These are phyloP conservation scores for Platycercus adscitus DNA, from an alignment of 2,113 vertebrate species.

Conservation along the genomic window DNA sequence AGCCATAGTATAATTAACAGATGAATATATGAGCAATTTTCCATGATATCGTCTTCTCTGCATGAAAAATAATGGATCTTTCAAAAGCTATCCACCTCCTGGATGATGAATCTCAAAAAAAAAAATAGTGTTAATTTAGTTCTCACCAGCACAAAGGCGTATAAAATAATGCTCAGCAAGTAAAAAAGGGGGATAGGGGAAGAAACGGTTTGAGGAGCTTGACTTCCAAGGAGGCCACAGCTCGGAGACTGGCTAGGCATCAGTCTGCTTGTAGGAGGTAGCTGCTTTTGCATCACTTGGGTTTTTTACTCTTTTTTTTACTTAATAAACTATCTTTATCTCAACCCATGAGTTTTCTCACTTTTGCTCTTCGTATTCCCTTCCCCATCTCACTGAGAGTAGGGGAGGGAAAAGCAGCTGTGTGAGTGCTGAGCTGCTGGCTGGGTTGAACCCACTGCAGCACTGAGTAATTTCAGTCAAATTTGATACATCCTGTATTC, in stretches of 20 bases:
- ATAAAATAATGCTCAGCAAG: not conserved
- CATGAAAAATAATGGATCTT: not conserved
- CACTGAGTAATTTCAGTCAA: not conserved
- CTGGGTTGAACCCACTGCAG: not conserved
- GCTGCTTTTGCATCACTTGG: not conserved
- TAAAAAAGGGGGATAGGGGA: not conserved
- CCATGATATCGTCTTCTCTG: not conserved
- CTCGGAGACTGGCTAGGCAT: not conserved
- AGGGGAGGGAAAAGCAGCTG: not conserved
- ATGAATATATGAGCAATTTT: not conserved
- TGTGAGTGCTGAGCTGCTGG: not conserved
- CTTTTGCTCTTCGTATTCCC: not conserved
- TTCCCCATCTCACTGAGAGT: not conserved
- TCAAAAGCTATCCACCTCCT: not conserved
- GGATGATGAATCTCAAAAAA: not conserved
- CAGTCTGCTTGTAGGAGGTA: not conserved
- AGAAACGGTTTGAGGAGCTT: fast-evolving
- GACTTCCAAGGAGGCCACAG: not conserved
- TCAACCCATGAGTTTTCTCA: not conserved
- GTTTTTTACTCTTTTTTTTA: not conserved
- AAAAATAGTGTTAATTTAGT: not conserved
- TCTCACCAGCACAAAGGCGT: not conserved
- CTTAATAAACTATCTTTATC: not conserved
- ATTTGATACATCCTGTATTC: not conserved
- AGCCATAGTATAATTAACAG: not conserved